These are phyloP conservation scores for Athalia cordata DNA, from an alignment of 2,888 invertebrate species.

Conservation along the genomic window DNA sequence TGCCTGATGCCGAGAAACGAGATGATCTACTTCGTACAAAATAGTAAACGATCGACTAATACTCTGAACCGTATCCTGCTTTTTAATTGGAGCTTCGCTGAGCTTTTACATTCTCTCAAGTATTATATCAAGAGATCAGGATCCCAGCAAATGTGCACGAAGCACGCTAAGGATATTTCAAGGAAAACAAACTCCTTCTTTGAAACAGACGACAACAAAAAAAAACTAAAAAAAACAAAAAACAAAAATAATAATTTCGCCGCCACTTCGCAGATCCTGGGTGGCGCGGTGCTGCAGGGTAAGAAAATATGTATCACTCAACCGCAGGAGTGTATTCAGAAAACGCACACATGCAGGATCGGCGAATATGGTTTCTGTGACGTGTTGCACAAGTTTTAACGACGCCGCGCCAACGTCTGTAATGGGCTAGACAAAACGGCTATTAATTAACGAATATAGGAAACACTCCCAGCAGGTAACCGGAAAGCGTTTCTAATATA, in stretches of 20 bases:
- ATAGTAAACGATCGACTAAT: too few species aligned
- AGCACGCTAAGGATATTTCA: neutral
- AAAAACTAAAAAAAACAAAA: constrained; percentile 2
- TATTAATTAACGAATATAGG: constrained; percentile 19
- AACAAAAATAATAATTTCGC: neutral
- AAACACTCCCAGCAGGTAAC: neutral
- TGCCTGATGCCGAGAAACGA: too few species aligned
- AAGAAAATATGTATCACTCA: neutral
- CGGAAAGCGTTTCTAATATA: too few species aligned
- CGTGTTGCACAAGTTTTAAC: constrained; percentile 8
- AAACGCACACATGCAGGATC: too few species aligned
- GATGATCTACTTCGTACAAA: too few species aligned
- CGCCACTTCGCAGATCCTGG: neutral
- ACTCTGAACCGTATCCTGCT: too few species aligned
- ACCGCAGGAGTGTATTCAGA: neutral
- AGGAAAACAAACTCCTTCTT: constrained; percentile 14
- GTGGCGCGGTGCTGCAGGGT: constrained; percentile 29
- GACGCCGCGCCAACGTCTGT: constrained; percentile 7
- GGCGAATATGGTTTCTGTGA: neutral
- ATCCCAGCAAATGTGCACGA: neutral
- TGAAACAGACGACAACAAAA: too few species aligned
- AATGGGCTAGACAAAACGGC: constrained; percentile 4
- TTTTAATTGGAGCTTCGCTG: too few species aligned
- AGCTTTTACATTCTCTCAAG: neutral
- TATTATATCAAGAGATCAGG: neutral